phyloP scores from a whole-genome alignment of 2,888 invertebrate species.

The Seira musarum region DNA sequence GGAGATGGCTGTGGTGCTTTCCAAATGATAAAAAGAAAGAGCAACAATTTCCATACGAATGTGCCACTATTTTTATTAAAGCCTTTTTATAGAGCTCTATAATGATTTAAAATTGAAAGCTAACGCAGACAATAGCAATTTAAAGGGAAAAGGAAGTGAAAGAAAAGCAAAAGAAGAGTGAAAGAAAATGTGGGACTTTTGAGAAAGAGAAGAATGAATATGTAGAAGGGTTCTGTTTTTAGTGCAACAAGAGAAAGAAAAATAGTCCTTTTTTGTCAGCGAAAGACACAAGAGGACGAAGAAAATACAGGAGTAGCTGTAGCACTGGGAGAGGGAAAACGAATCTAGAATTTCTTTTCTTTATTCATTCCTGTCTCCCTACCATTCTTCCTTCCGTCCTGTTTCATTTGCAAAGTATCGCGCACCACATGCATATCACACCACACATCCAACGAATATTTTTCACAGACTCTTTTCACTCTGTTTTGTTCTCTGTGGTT shows the following conservation, averaged over 20 bases:
- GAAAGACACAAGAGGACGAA: constrained; percentile 10
- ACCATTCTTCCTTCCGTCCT: neutral
- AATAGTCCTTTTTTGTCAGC: too few species aligned
- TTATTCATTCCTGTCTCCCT: neutral
- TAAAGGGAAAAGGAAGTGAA: constrained; percentile 31
- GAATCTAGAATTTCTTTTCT: constrained; percentile 22
- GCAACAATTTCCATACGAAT: constrained; percentile 56
- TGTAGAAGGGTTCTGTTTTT: too few species aligned
- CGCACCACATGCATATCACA: constrained; percentile 14
- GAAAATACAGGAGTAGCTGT: too few species aligned
- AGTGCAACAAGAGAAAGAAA: too few species aligned
- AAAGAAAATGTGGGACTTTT: constrained; percentile 1
- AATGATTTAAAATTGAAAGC: constrained; percentile 56
- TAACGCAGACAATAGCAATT: constrained; percentile 49
- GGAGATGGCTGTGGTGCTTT: neutral
- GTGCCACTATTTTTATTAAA: constrained; percentile 9
- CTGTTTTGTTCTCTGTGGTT: too few species aligned
- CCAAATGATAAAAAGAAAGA: neutral
- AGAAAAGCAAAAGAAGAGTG: constrained; percentile 33
- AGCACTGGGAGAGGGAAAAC: constrained; percentile 31
- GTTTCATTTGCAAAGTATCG: too few species aligned
- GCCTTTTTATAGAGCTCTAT: constrained; percentile 29
- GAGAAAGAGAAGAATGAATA: constrained; percentile 30
- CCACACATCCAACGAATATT: too few species aligned
- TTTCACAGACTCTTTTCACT: too few species aligned